Evolutionary conservation across 2,797 vertebrate species (phyloP).

Genomic region (Phyllotis vaccarum): DNA sequence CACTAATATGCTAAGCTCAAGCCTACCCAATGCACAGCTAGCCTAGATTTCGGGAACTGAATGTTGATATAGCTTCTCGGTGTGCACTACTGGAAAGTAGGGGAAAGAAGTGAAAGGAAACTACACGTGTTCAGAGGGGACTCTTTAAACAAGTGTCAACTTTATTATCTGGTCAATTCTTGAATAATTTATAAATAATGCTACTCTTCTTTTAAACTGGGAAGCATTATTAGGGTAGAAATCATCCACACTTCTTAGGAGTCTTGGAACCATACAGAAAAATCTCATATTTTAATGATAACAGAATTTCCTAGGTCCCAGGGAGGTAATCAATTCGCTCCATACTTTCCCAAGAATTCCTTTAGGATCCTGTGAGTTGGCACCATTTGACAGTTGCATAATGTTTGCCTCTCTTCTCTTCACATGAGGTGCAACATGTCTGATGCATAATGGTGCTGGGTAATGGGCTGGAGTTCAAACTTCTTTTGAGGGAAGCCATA

Average conservation of each 20-base stretch:
- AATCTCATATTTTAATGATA: conserved; percentile 72
- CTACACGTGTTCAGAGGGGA: conserved; percentile 24
- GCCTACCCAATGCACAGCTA: neutral
- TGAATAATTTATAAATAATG: conserved; percentile 49
- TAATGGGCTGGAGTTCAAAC: conserved; percentile 64
- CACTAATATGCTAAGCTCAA: neutral
- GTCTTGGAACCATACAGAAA: conserved; percentile 47
- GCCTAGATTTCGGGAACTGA: neutral
- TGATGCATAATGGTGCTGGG: conserved; percentile 56
- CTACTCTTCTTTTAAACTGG: neutral
- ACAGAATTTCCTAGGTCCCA: conserved; percentile 50
- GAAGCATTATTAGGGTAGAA: conserved; percentile 67
- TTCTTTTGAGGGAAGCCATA: conserved; percentile 3
- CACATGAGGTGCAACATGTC: conserved; percentile 42
- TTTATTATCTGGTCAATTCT: conserved; percentile 13
- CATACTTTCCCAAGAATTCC: conserved; percentile 1
- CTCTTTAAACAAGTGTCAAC: conserved; percentile 42
- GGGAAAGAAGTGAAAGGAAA: conserved; percentile 12
- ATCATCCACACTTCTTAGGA: conserved; percentile 65
- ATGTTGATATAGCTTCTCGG: neutral
- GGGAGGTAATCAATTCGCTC: conserved; percentile 58
- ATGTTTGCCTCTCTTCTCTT: conserved; percentile 59
- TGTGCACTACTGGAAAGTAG: neutral
- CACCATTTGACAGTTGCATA: conserved; percentile 20
- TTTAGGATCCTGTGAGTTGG: neutral